phyloP scores from a whole-genome alignment of 2,797 vertebrate genomes.

The Phataginus tricuspis region DNA sequence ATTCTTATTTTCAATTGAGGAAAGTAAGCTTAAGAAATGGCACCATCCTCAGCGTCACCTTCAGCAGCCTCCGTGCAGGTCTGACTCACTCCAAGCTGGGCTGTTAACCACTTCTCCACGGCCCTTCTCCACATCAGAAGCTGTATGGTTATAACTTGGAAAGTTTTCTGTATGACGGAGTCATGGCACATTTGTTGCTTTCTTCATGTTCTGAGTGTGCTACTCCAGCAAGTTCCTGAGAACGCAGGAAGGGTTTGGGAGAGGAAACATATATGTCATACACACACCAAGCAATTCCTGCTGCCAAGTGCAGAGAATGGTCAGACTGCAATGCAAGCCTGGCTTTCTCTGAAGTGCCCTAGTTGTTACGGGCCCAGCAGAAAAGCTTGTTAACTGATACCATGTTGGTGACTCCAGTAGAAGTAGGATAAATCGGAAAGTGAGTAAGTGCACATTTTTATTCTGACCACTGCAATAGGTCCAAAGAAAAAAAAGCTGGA shows the following conservation, averaged over 20 bases:
- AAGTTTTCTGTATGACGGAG: not conserved
- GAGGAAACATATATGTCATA: not conserved
- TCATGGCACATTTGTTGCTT: not conserved
- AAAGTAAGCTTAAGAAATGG: slow-evolving; percentile 17
- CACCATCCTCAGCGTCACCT: not conserved
- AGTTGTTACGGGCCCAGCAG: not conserved
- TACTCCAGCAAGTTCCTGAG: not conserved
- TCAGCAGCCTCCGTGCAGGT: not conserved
- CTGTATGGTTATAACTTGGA: not conserved
- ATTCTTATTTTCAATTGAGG: not conserved
- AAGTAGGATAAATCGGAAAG: not conserved
- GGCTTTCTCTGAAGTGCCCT: not conserved
- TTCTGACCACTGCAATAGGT: not conserved
- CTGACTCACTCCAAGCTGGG: not conserved
- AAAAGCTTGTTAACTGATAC: not conserved
- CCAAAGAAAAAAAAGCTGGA: not conserved
- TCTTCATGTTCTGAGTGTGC: not conserved
- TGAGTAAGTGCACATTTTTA: not conserved
- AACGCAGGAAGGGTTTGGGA: not conserved
- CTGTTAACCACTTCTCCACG: not conserved
- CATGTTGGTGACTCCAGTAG: not conserved
- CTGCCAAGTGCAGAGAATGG: not conserved
- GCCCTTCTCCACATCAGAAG: not conserved
- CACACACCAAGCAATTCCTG: not conserved
- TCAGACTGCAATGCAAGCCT: not conserved